These are phyloP conservation scores for Ophiothrix spiculata DNA, from an alignment of 35 echinoderm and acorn worm species.

Conservation along the genomic window DNA sequence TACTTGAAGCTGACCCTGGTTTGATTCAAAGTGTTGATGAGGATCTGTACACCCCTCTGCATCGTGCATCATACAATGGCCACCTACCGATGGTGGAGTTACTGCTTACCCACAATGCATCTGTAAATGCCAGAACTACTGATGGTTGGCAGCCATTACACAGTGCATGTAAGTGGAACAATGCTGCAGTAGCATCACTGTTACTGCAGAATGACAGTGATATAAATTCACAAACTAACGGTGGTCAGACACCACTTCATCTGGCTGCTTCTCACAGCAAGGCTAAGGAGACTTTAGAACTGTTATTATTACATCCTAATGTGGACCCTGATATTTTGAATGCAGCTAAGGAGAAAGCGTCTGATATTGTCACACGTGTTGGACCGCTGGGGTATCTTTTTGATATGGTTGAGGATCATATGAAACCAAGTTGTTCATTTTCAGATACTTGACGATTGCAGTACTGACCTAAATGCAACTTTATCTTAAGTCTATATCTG, in stretches of 20 bases:
- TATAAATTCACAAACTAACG: slow-evolving; percentile 73
- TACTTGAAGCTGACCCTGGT: slow-evolving; percentile 32
- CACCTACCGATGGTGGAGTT: slow-evolving; percentile 46
- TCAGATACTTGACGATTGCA: background rate
- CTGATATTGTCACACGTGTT: slow-evolving; percentile 57
- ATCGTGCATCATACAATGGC: slow-evolving; percentile 77
- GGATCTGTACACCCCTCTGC: slow-evolving; percentile 74
- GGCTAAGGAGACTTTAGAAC: slow-evolving; percentile 45
- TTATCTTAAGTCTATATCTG: too few relatives aligned
- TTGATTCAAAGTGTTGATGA: slow-evolving; percentile 57
- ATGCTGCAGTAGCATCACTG: slow-evolving; percentile 61
- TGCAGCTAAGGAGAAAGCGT: slow-evolving; percentile 62
- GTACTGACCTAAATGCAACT: too few relatives aligned
- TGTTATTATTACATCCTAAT: slow-evolving; percentile 64
- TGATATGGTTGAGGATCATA: slow-evolving; percentile 68
- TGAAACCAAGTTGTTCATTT: slow-evolving; percentile 39
- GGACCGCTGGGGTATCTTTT: slow-evolving; percentile 66
- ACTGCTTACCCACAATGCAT: slow-evolving; percentile 44
- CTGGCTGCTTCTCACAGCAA: slow-evolving; percentile 65
- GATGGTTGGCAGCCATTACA: slow-evolving; percentile 85
- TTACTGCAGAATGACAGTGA: slow-evolving; percentile 61
- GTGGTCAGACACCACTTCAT: slow-evolving; percentile 78
- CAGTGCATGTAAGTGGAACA: slow-evolving; percentile 75
- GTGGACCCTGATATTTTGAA: slow-evolving; percentile 62
- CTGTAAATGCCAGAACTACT: slow-evolving; percentile 45